Percentiles rank a stretch among this genome's conserved stretches.
Evolutionary conservation across 2,888 invertebrate genomes (phyloP).

Genomic region (Drepanosiphum platanoidis): DNA sequence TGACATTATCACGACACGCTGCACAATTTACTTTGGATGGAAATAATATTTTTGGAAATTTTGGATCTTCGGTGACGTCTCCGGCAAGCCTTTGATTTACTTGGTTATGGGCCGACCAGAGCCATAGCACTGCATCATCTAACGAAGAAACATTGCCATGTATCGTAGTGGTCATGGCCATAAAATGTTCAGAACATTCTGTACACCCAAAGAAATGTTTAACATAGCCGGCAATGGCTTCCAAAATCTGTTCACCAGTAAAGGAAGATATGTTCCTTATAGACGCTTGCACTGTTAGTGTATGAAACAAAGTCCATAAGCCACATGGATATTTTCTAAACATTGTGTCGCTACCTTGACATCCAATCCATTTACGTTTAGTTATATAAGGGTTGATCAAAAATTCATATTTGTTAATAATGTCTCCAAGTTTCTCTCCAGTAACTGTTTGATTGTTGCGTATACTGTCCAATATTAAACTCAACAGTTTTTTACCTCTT

Average conservation of each 20-base stretch:
- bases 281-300: conserved; percentile 77
- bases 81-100: conserved; percentile 89
- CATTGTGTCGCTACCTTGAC: conserved; percentile 79
- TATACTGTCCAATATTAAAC: conserved; percentile 66
- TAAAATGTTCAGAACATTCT: conserved; percentile 90
- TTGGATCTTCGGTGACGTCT: conserved; percentile 89
- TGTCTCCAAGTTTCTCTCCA: conserved; percentile 73
- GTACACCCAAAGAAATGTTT: conserved; percentile 93
- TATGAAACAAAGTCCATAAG: conserved; percentile 94
- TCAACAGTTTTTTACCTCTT: conserved; percentile 75
- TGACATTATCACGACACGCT: conserved; percentile 72
- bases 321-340: conserved; percentile 93
- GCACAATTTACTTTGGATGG: conserved; percentile 78
- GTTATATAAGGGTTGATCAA: conserved; percentile 68
- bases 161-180: conserved; percentile 81
- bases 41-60: conserved; percentile 88
- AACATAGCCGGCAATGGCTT: conserved; percentile 87
- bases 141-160: conserved; percentile 76
- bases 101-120: conserved; percentile 94
- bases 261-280: conserved; percentile 70
- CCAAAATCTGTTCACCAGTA: conserved; percentile 71
- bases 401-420: conserved; percentile 71
- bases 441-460: conserved; percentile 65
- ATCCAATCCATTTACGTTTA: conserved; percentile 77
- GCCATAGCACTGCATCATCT: conserved; percentile 86